A percentile compares a stretch with the other conserved stretches of the same genome.
Conservation (phyloP, 2,888 invertebrate species). For the Cephus spinipes region DNA sequence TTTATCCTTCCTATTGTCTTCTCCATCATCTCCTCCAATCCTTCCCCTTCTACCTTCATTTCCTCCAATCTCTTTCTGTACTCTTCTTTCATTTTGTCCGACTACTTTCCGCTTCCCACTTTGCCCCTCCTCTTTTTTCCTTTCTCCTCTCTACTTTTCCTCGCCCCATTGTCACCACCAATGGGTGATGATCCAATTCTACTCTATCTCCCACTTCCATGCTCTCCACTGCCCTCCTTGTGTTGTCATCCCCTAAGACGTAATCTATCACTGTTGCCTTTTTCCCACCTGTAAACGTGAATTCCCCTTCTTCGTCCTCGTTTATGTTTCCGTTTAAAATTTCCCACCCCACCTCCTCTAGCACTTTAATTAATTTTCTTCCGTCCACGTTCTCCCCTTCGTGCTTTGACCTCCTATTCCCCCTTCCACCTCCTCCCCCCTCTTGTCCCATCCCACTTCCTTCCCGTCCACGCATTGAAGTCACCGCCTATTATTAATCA, state of each 20-base stretch:
- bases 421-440: not conserved
- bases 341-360: conserved; percentile 24
- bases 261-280: conserved; percentile 20
- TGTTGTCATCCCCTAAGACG: conserved; percentile 10
- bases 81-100: no score
- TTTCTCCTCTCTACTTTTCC: no score
- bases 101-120: no score
- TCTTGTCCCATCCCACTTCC: not conserved
- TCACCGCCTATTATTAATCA: no score
- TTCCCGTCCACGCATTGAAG: no score
- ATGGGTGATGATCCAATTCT: conserved; percentile 16
- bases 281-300: conserved; percentile 17
- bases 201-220: conserved; percentile 9
- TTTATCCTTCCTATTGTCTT: no score
- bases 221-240: not conserved
- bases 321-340: conserved; percentile 23
- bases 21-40: no score
- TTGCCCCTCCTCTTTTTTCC: no score
- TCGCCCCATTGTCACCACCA: not conserved
- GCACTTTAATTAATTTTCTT: not conserved
- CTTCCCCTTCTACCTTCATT: no score
- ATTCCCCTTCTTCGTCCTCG: conserved; percentile 24
- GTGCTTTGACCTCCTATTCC: conserved; percentile 24
- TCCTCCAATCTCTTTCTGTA: no score
- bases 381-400: conserved; percentile 20